phyloP scores from a whole-genome alignment of 2,888 invertebrate genomes.

The Diplolepis rosae region DNA sequence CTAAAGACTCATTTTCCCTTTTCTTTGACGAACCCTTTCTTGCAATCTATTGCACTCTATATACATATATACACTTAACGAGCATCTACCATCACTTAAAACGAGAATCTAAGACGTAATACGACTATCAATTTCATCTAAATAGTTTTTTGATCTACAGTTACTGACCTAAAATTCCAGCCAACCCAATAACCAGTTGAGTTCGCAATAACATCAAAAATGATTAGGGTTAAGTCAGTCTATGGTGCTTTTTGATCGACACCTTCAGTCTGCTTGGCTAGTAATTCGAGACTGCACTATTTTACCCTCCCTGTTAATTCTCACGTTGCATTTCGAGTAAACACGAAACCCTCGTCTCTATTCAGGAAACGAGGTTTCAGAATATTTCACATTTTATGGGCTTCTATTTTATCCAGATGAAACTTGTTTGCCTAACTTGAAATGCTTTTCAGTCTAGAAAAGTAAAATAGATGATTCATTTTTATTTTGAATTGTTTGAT shows the following conservation, averaged over 20 bases:
- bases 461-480: no score
- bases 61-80: neutral
- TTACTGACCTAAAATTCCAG: neutral
- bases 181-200: neutral
- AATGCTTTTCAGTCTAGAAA: no score
- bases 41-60: neutral
- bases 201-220: neutral
- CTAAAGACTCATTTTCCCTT: neutral
- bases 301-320: neutral
- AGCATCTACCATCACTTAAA: neutral
- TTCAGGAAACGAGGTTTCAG: neutral
- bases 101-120: neutral
- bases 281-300: slow-evolving; percentile 7
- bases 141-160: neutral
- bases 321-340: slow-evolving; percentile 15
- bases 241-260: slow-evolving; percentile 49
- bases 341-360: slow-evolving; percentile 2
- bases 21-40: neutral
- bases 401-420: slow-evolving; percentile 1
- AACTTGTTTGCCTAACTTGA: neutral
- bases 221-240: slow-evolving; percentile 15
- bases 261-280: slow-evolving; percentile 31
- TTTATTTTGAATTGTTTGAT: no score
- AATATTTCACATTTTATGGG: neutral
- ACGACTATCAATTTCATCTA: no score